Evolutionary conservation across 2,888 invertebrate genomes (phyloP).

Genomic region (Drosophila meridionalis): DNA sequence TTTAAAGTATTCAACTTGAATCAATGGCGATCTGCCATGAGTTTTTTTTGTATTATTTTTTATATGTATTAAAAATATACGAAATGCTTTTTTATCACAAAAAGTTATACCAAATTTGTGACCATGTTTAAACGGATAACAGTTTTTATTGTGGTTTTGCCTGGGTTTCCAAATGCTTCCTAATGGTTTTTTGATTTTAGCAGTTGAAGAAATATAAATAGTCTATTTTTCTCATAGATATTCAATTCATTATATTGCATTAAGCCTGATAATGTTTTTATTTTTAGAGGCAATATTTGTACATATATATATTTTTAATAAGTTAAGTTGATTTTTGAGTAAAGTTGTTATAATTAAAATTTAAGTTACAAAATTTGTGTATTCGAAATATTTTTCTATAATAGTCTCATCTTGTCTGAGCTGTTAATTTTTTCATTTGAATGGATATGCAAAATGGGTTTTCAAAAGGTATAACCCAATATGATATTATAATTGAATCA

Average conservation of each 20-base stretch:
- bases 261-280: not conserved
- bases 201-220: conserved; percentile 8
- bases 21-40: conserved; percentile 45
- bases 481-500: too few relatives aligned
- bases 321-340: too few relatives aligned
- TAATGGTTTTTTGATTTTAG: conserved; percentile 67
- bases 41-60: not conserved
- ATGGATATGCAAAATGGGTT: too few relatives aligned
- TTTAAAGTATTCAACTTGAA: conserved; percentile 70
- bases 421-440: too few relatives aligned
- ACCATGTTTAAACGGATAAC: conserved; percentile 43
- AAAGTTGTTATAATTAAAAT: too few relatives aligned
- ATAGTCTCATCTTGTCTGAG: too few relatives aligned
- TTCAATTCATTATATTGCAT: not conserved
- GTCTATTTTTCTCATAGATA: not conserved
- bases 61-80: conserved; percentile 1
- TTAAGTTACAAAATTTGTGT: too few relatives aligned
- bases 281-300: too few relatives aligned
- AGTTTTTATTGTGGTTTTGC: conserved; percentile 22
- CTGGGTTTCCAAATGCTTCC: conserved; percentile 33
- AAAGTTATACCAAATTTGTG: conserved; percentile 37
- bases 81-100: conserved; percentile 30
- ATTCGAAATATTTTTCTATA: too few relatives aligned
- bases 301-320: too few relatives aligned
- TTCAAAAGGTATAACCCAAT: too few relatives aligned